phyloP scores from a whole-genome alignment of 2,797 vertebrate species.

The Luscinia luscinia region DNA sequence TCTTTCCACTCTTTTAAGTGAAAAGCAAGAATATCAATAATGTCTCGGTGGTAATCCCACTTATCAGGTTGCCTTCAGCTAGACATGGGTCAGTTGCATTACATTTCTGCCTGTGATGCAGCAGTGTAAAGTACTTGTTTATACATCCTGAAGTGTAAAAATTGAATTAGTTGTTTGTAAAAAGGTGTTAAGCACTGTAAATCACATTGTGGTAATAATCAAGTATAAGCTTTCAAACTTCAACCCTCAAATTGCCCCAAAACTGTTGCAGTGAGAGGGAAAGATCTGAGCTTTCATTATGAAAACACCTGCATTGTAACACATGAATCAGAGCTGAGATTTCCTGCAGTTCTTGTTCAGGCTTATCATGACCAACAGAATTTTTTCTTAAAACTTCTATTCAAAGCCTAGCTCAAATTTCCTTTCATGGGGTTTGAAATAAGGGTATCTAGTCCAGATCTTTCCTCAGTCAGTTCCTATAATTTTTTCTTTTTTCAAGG shows the following conservation, averaged over 20 bases:
- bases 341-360: not conserved
- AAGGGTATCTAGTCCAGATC: not conserved
- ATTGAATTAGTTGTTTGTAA: not conserved
- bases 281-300: not conserved
- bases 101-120: not conserved
- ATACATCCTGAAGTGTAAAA: not conserved
- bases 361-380: not conserved
- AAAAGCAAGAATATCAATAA: not conserved
- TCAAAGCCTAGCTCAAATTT: not conserved
- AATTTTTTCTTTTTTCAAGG: not conserved
- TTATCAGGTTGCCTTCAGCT: not conserved
- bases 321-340: not conserved
- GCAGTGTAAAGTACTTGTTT: not conserved
- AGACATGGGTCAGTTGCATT: not conserved
- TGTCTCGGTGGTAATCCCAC: not conserved
- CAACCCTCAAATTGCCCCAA: not conserved
- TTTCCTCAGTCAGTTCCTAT: not conserved
- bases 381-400: not conserved
- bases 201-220: not conserved
- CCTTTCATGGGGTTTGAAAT: not conserved
- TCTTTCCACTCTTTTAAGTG: not conserved
- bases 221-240: not conserved
- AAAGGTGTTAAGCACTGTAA: not conserved
- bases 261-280: not conserved
- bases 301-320: not conserved